Base-by-base conservation (phyloP, 2,113 vertebrate species). In the Myiagra hebetior region DNA sequence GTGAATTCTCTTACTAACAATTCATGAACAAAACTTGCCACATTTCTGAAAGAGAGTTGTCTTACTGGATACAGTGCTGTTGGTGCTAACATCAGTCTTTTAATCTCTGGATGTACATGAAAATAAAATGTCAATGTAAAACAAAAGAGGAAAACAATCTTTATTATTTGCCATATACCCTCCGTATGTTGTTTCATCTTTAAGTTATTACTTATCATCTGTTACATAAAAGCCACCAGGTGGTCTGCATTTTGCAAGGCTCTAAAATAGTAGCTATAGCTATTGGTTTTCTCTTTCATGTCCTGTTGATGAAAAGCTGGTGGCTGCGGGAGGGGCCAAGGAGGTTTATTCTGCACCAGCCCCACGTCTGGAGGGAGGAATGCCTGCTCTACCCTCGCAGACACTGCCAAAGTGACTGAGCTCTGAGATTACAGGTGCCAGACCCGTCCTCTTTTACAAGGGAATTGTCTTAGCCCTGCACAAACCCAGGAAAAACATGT, bases 281-380 rank as follows among this genome's bases (percentile, higher is more conserved):
- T 64, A 31, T 49, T 49, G 74, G 39, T 87, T 85, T 75, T 69
- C 69, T 87, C 65, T 56, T 87, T 67, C 49, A 28, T 46, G 60
- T 53, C 57, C 56, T 70, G 28, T 19, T 91, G 56, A 63, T 93
- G 80, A 84, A 42, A 69, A 72, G 77, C 15, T 78, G 35, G 33
- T 82, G 69, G 77, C 60, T 65, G 42, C 33, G 53, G 47, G 46
- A 77, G 59, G 73, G 59, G 39, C 55, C 2, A 0, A 59, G 12
- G 63, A 65, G 70, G 59, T 80, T 94, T 85, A 15, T 49, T 80
- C 41, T 55, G 26, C 63, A 62, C 30, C 30, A 84, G 35, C 11
- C 24, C 35, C 1, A 0, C 0, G 0, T 59, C 19, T 49, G 49
- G 64, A 79, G 31, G 70, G 15, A 76, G n/a, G 70, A 79, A 69